These are phyloP conservation scores for Odontocerum albicorne DNA, from an alignment of 2,888 invertebrate genomes.

Conservation along the genomic window DNA sequence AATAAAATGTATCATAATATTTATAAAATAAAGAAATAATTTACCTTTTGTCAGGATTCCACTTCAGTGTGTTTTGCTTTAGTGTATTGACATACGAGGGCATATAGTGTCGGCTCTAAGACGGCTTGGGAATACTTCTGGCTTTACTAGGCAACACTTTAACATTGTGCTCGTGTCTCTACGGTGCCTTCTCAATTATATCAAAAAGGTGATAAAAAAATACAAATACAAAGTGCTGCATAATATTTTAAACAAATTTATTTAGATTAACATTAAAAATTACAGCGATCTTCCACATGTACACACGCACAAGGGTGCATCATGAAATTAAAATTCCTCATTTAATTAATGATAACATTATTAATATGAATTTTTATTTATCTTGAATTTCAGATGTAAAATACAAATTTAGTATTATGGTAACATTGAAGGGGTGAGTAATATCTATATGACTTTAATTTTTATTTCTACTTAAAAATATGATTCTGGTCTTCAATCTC, in stretches of 20 bases:
- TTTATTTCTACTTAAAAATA: constrained; percentile 30
- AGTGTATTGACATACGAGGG: too few relatives aligned
- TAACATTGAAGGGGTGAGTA: constrained; percentile 34
- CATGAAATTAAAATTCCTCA: constrained; percentile 28
- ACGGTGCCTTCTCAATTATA: constrained; percentile 25
- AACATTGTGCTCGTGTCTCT: constrained; percentile 33
- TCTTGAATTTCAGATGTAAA: constrained; percentile 18
- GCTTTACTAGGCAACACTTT: constrained; percentile 24
- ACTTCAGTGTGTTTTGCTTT: too few relatives aligned
- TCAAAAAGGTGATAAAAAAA: constrained; percentile 5
- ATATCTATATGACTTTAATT: constrained; percentile 26
- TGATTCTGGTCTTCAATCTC: constrained; percentile 17
- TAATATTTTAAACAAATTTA: constrained; percentile 35
- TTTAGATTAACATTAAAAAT: constrained; percentile 34
- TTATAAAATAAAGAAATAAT: not conserved
- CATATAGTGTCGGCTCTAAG: too few relatives aligned
- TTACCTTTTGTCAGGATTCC: too few relatives aligned
- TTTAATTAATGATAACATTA: constrained; percentile 29
- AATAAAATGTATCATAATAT: not conserved
- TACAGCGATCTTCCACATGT: constrained; percentile 32
- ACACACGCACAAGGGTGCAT: constrained; percentile 32
- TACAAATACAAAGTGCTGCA: constrained; percentile 30
- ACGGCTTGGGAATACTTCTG: not conserved
- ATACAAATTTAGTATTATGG: constrained; percentile 26
- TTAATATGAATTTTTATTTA: constrained; percentile 17